Evolutionary conservation across 92 coral and sea anemone species (phyloP).

Genomic region (Porites evermanni): DNA sequence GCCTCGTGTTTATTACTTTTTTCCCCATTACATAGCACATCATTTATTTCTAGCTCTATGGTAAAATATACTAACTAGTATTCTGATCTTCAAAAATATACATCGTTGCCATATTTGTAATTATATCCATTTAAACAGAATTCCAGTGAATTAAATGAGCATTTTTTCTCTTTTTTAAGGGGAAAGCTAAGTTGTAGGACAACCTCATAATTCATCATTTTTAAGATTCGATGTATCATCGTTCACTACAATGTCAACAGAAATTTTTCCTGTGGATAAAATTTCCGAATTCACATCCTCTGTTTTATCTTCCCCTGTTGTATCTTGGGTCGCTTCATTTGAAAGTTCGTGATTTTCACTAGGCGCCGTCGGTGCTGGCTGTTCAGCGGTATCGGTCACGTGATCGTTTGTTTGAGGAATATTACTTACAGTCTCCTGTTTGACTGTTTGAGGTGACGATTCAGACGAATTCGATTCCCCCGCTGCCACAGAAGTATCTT

Average conservation of each 20-base stretch:
- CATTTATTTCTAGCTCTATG: slow-evolving; percentile 4
- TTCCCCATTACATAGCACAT: slow-evolving; percentile 28
- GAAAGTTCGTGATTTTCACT: slow-evolving; percentile 27
- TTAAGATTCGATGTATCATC: slow-evolving; percentile 5
- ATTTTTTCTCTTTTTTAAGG: neutral
- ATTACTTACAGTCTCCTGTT: slow-evolving; percentile 75
- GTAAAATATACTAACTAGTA: slow-evolving; percentile 24
- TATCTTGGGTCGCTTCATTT: slow-evolving; percentile 4
- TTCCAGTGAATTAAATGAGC: neutral
- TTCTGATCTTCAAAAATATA: slow-evolving; percentile 25
- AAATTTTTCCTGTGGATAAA: slow-evolving; percentile 8
- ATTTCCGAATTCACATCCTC: slow-evolving; percentile 11
- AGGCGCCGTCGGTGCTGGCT: slow-evolving; percentile 58
- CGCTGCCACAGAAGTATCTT: slow-evolving; percentile 14
- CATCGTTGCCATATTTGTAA: slow-evolving; percentile 14
- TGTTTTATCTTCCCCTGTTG: neutral
- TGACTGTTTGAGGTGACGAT: slow-evolving; percentile 36
- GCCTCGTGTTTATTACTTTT: slow-evolving; percentile 9
- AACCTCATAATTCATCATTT: neutral
- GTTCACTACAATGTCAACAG: neutral
- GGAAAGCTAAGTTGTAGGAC: neutral
- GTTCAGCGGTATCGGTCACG: slow-evolving; percentile 61
- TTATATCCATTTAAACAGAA: slow-evolving; percentile 2
- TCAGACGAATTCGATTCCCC: slow-evolving; percentile 27
- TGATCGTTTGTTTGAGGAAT: slow-evolving; percentile 35